Conservation (phyloP, 2,797 vertebrate genomes). For the Cheirogaleus major region DNA sequence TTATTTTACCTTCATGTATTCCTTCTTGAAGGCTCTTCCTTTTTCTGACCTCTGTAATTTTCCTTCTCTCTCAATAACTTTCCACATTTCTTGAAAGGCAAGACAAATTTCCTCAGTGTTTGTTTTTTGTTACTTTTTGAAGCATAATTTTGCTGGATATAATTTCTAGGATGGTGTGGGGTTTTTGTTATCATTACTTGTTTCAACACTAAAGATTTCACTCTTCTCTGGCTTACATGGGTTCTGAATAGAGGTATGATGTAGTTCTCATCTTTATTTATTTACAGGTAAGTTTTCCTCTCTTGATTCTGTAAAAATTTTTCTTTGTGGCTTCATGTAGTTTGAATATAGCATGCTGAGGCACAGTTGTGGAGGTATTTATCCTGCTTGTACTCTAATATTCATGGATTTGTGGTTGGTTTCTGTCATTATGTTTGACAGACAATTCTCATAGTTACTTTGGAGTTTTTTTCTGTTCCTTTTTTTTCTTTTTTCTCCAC, state of each 20-base stretch:
- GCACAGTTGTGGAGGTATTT: not conserved
- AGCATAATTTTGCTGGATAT: not conserved
- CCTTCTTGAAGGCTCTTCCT: not conserved
- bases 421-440: not conserved
- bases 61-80: not conserved
- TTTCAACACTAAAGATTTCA: not conserved
- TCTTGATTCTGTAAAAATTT: not conserved
- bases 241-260: not conserved
- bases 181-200: not conserved
- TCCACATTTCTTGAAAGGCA: not conserved
- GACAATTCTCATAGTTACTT: not conserved
- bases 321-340: not conserved
- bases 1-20: not conserved
- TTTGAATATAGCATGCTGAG: not conserved
- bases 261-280: not conserved
- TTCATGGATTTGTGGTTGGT: not conserved
- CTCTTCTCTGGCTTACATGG: not conserved
- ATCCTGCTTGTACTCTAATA: not conserved
- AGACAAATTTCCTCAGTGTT: not conserved
- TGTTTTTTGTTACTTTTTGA: not conserved
- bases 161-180: not conserved
- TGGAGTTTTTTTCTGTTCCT: not conserved
- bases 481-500: not conserved
- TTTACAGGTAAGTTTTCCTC: not conserved
- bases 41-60: not conserved